Conservation (phyloP, 2,113 vertebrate genomes). For the Oreotrochilus melanogaster region DNA sequence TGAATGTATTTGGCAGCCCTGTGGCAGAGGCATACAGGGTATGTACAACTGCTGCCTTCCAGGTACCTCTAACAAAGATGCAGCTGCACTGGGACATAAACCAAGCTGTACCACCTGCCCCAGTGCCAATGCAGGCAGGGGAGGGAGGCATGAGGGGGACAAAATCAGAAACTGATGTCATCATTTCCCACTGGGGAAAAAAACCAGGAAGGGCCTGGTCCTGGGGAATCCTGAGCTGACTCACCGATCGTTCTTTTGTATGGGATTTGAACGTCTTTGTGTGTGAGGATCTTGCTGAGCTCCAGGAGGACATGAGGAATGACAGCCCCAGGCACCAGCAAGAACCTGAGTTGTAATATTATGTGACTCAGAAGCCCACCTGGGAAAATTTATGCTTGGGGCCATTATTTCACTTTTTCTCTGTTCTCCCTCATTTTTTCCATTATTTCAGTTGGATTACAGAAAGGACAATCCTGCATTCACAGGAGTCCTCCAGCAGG, state of each 20-base stretch:
- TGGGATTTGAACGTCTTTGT: not conserved
- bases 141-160: not conserved
- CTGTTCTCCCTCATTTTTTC: not conserved
- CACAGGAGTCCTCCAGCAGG: not conserved
- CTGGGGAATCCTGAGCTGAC: not conserved
- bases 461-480: not conserved
- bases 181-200: rapidly evolving
- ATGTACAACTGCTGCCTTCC: not conserved
- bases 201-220: not conserved
- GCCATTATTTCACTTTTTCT: not conserved
- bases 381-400: not conserved
- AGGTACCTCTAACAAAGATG: not conserved
- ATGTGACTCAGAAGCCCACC: not conserved
- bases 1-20: not conserved
- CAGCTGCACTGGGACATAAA: not conserved
- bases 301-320: not conserved
- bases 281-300: not conserved
- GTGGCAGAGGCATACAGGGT: not conserved
- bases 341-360: not conserved
- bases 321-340: not conserved
- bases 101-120: rapidly evolving
- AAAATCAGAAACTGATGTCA: not conserved
- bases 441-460: not conserved
- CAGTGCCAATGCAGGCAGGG: rapidly evolving
- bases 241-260: not conserved